A percentile compares a stretch with the other conserved stretches of the same genome.
Evolutionary conservation across 2,797 vertebrate species (phyloP).

Genomic region (Bradypodion pumilum): DNA sequence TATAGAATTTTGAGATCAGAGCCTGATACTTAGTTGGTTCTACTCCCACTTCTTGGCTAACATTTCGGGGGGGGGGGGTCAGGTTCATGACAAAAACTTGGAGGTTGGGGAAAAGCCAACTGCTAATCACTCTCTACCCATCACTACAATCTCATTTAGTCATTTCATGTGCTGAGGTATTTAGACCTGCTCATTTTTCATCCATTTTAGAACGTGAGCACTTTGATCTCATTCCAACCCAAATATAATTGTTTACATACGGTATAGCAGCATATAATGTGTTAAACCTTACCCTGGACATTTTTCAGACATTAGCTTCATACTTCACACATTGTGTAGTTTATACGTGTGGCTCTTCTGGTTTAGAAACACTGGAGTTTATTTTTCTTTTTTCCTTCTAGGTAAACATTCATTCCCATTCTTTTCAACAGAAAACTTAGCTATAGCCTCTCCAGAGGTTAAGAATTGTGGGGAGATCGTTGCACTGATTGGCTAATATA

Average conservation of each 20-base stretch:
- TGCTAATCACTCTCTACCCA: slow-evolving; percentile 38
- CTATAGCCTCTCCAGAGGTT: slow-evolving; percentile 52
- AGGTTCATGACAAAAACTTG: slow-evolving; percentile 36
- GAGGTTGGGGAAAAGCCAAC: slow-evolving; percentile 43
- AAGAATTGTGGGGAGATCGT: slow-evolving; percentile 47
- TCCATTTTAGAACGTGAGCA: slow-evolving; percentile 49
- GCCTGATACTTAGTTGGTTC: slow-evolving; percentile 9
- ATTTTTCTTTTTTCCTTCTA: slow-evolving; percentile 41
- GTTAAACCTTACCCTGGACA: slow-evolving; percentile 49
- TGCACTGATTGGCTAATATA: slow-evolving; percentile 41
- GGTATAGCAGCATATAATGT: slow-evolving; percentile 36
- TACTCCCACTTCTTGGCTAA: slow-evolving; percentile 26
- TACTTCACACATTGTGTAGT: slow-evolving; percentile 50
- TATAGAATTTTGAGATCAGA: slow-evolving; percentile 32
- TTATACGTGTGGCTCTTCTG: slow-evolving; percentile 53
- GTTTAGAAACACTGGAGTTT: slow-evolving; percentile 46
- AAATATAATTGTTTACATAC: slow-evolving; percentile 57
- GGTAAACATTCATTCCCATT: slow-evolving; percentile 50
- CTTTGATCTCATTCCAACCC: slow-evolving; percentile 69
- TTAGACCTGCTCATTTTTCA: slow-evolving; percentile 59
- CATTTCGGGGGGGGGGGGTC: slow-evolving; percentile 24
- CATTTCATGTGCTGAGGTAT: slow-evolving; percentile 42
- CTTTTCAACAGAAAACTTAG: slow-evolving; percentile 53
- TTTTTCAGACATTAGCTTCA: slow-evolving; percentile 42
- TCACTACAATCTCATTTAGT: slow-evolving; percentile 39